phyloP scores from a whole-genome alignment of 2,797 vertebrate species.

The Cossypha caffra region DNA sequence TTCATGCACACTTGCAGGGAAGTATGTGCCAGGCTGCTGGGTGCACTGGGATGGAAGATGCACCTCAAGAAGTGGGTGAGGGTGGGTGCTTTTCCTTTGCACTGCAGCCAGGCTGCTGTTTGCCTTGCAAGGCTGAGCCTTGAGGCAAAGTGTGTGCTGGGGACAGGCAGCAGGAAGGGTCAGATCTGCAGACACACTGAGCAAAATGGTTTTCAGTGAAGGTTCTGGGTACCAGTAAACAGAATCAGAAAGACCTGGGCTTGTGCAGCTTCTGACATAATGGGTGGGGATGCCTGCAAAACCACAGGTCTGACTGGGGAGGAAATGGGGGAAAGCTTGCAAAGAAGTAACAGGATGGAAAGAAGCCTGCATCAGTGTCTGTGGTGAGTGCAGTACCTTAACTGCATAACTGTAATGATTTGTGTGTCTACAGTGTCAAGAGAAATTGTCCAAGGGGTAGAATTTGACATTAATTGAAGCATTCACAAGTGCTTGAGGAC shows the following conservation, averaged over 20 bases:
- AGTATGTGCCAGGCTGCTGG: accelerated
- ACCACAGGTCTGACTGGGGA: background rate
- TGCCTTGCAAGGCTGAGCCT: too few species aligned
- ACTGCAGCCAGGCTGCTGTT: too few species aligned
- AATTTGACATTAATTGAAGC: background rate
- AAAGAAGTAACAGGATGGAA: background rate
- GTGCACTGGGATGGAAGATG: background rate
- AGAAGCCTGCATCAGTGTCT: background rate
- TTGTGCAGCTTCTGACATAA: background rate
- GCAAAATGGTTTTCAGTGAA: background rate
- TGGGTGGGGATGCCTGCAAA: background rate
- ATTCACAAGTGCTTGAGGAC: background rate
- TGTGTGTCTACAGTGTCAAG: background rate
- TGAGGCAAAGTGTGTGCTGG: accelerated
- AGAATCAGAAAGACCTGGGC: background rate
- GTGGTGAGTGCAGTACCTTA: background rate
- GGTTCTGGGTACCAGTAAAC: background rate
- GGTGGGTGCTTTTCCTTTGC: background rate
- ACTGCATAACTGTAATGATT: background rate
- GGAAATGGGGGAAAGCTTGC: background rate
- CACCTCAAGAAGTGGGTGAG: background rate
- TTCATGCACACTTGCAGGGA: background rate
- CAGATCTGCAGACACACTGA: background rate
- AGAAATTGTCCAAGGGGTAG: background rate
- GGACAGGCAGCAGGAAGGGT: accelerated